Base-by-base conservation (phyloP, 2,888 invertebrate genomes). In the Lissocephala sabroskyi region DNA sequence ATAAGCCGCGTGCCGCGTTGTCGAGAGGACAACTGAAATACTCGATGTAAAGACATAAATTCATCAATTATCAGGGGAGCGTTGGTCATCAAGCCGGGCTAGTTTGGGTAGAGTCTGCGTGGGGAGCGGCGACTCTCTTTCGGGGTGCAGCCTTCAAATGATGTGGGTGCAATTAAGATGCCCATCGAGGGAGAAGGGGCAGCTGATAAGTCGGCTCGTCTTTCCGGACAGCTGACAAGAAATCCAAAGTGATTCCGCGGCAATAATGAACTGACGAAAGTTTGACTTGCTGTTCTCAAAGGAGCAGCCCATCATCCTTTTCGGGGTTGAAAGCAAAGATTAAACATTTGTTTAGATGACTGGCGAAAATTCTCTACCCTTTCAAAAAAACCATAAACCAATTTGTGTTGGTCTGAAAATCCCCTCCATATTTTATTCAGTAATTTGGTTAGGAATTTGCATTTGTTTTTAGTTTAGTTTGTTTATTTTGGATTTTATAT, bases 91-190 rank as follows among this genome's bases (percentile, higher is more conserved):
- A n/a, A n/a, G 54, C 51, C 48, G 18, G 35, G 9, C 29, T 3
- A 17, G 39, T 16, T n/a, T 18, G 9, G 44, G 40, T 33, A 9
- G 10, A 3, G 23, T 1, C 5, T 10, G 2, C 16, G 3, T 7
- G 33, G 16, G 37, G 23, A 41, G 28, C 1, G 28, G n/a, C 29
- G n/a, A n/a, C n/a, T n/a, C n/a, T n/a, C n/a, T n/a, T n/a, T n/a
- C 5, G 28, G 18, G 29, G 37, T 28, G 45, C 28, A 44, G 44
- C 10, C 41, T 33, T 41, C 63, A 63, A n/a, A n/a, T n/a, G 53
- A 61, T 64, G 62, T 61, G 61, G 58, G 64, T 51, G 64, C 63
- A 64, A 64, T 64, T 64, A 64, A 64, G 63, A 60, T 63, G 64
- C 41, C 49, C 64, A 63, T 62, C 62, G 57, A n/a, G n/a, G 51